phyloP scores from a whole-genome alignment of 2,888 invertebrate genomes.

The Cantharis rufa region DNA sequence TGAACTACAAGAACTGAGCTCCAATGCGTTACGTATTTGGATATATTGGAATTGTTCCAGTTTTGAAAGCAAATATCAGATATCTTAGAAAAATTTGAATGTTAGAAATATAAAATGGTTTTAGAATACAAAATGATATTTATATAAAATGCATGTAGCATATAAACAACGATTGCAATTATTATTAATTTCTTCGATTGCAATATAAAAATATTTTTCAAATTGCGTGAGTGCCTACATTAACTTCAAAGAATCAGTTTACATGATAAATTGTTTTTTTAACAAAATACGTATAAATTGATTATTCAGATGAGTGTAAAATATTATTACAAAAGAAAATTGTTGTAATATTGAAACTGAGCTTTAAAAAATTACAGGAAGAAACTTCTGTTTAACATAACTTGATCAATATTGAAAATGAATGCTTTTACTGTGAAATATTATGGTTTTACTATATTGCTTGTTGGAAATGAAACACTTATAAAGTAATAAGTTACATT shows the following conservation, averaged over 20 bases:
- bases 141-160: neutral
- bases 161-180: neutral
- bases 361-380: conserved; percentile 28
- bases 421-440: conserved; percentile 25
- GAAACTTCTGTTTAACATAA: conserved; percentile 33
- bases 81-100: conserved; percentile 15
- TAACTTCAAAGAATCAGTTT: neutral
- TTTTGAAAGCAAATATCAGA: conserved; percentile 17
- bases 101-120: neutral
- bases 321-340: conserved; percentile 15
- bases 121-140: neutral
- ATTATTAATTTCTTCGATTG: neutral
- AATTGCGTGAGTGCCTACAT: neutral
- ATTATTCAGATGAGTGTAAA: neutral
- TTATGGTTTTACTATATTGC: conserved; percentile 12
- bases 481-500: conserved; percentile 9
- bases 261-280: too few relatives aligned
- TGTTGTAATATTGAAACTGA: conserved; percentile 20
- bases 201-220: neutral
- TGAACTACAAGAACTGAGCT: conserved; percentile 14
- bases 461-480: conserved; percentile 14
- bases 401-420: conserved; percentile 31
- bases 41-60: conserved; percentile 28
- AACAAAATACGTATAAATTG: neutral
- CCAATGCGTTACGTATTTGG: conserved; percentile 26